A percentile compares a stretch with the other conserved stretches of the same genome.
phyloP scores from a whole-genome alignment of 2,888 invertebrate species.

The Blera fallax region DNA sequence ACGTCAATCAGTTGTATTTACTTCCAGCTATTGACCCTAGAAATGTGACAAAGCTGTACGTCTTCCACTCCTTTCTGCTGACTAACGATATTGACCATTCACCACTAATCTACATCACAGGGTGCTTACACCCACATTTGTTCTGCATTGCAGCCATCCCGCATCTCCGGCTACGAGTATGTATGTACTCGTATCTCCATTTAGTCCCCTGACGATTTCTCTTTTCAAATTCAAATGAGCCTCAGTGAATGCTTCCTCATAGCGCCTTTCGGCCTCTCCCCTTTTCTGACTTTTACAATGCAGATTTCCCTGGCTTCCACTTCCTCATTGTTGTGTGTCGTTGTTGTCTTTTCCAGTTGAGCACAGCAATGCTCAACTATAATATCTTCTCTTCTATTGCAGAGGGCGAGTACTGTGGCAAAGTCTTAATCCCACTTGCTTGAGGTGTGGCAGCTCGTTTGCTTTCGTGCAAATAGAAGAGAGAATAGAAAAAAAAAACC shows the following conservation, averaged over 20 bases:
- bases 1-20: neutral
- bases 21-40: conserved; percentile 9
- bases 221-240: conserved; percentile 71
- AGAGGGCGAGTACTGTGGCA: conserved; percentile 50
- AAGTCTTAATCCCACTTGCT: conserved; percentile 67
- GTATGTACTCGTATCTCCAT: too few relatives aligned
- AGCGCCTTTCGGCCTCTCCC: neutral
- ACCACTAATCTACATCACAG: conserved; percentile 35
- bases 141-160: conserved; percentile 1
- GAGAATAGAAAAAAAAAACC: conserved; percentile 33
- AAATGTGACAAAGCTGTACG: conserved; percentile 10
- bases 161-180: neutral
- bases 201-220: conserved; percentile 57
- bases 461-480: conserved; percentile 59
- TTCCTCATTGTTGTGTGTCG: conserved; percentile 67
- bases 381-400: conserved; percentile 43
- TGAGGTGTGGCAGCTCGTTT: conserved; percentile 71
- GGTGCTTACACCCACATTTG: conserved; percentile 46
- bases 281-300: conserved; percentile 46
- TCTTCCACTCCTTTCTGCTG: neutral
- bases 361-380: conserved; percentile 22
- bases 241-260: conserved; percentile 57
- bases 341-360: conserved; percentile 58
- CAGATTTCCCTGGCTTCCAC: conserved; percentile 69
- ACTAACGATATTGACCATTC: conserved; percentile 19